These are phyloP conservation scores for Prietella phreatophila DNA, from an alignment of 2,113 vertebrate genomes.

Conservation along the genomic window DNA sequence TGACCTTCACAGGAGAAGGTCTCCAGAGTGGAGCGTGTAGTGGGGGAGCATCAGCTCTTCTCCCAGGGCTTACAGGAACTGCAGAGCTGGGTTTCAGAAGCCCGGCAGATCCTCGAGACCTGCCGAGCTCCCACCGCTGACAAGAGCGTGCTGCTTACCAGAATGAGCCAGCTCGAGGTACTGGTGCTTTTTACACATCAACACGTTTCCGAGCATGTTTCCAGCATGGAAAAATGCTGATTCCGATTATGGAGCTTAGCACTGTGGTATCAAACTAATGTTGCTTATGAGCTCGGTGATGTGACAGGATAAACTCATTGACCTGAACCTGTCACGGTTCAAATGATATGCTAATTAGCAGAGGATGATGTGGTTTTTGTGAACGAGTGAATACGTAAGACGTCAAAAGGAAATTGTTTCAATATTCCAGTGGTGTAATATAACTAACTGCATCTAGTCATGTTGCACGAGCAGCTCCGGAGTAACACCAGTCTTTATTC, in stretches of 20 bases:
- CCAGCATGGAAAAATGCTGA: neutral
- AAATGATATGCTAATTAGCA: neutral
- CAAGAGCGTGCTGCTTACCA: constrained; percentile 86
- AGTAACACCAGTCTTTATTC: neutral
- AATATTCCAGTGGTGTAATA: too few species aligned
- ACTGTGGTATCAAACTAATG: neutral
- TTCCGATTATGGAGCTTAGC: neutral
- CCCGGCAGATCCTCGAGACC: constrained; percentile 81
- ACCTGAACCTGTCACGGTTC: neutral
- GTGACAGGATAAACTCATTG: neutral
- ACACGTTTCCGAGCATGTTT: neutral
- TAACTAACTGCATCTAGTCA: too few species aligned
- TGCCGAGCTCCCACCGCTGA: constrained; percentile 85
- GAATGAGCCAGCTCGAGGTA: constrained; percentile 94
- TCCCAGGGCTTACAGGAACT: constrained; percentile 84
- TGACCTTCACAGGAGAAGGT: constrained; percentile 82
- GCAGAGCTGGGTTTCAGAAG: constrained; percentile 89
- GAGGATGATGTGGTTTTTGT: too few species aligned
- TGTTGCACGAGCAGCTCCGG: too few species aligned
- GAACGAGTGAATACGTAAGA: too few species aligned
- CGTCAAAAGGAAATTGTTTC: too few species aligned
- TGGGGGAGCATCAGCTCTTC: constrained; percentile 90
- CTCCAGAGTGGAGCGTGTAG: constrained; percentile 86
- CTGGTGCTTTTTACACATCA: neutral
- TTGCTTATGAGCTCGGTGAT: neutral